Conservation (phyloP, 2,113 vertebrate species). For the Nanger granti region DNA sequence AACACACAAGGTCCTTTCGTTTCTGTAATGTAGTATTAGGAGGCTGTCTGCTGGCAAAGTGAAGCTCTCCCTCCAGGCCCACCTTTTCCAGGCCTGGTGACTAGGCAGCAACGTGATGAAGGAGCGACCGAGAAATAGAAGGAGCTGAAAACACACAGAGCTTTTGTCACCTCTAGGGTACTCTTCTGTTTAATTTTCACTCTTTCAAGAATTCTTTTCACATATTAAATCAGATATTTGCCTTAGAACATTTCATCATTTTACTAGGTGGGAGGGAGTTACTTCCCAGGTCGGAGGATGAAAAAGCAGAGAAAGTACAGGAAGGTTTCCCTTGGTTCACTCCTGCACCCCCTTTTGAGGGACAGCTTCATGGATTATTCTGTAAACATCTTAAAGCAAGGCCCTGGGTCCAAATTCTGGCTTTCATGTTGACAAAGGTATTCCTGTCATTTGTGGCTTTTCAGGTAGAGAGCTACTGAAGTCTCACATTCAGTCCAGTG, state of each 20-base stretch:
- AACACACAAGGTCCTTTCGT: neutral
- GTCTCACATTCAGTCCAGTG: neutral
- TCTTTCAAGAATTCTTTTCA: neutral
- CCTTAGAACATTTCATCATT: neutral
- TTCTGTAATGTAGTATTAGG: neutral
- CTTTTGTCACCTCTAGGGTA: neutral
- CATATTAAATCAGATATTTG: neutral
- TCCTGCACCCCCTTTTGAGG: neutral
- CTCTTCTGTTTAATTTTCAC: neutral
- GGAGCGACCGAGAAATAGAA: neutral
- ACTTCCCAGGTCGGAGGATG: neutral
- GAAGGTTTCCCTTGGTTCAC: neutral
- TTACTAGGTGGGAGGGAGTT: neutral
- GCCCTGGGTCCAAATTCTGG: neutral
- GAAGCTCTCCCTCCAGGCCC: neutral
- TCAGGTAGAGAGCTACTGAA: neutral
- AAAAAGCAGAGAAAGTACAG: neutral
- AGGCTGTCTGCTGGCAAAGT: neutral
- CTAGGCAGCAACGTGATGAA: neutral
- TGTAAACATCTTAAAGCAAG: neutral
- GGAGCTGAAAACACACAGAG: neutral
- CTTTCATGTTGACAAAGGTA: neutral
- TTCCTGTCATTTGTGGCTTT: neutral
- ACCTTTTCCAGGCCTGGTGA: neutral
- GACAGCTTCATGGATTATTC: neutral